Base-by-base conservation (phyloP, 2,797 vertebrate species). In the Intellagama lesueurii region DNA sequence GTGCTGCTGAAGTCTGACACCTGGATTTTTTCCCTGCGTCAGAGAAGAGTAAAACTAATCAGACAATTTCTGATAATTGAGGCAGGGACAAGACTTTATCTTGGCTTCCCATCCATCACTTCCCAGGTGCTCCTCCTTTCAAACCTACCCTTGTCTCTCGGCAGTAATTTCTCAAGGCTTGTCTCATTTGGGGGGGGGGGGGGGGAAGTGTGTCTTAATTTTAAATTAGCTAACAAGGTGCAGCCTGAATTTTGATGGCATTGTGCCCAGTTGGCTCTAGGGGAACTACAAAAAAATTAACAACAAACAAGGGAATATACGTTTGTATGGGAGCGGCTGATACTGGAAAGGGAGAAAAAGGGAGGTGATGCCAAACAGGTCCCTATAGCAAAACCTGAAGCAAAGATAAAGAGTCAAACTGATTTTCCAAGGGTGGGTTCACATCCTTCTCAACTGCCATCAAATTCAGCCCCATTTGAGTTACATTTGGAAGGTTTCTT, bases 61-160 rank as follows among this genome's bases (percentile, higher is more conserved):
- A 85, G 72, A 88, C 79, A 70, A 85, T 91, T 91, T 86, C 90
- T 91, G 72, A 86, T 91, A 91, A 88, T 88, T 88, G 77, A 88
- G 77, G 69, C 76, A n/a, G 76, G 81, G 86, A 85, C 82, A 85
- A 68, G 82, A 44, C 77, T 85, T 85, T 85, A 90, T 90, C 89
- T 87, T 78, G 26, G 40, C 30, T 83, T 66, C 35, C 81, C 86
- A 90, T 88, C 82, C 89, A 90, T 88, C 82, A 88, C n/a, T 75
- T 81, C 80, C 68, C 78, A 85, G 78, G 68, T 68, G 72, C 22
- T 91, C 81, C 28, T 56, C 28, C 60, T 91, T 85, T 88, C 78
- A 88, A 86, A 75, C 68, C 56, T 66, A n/a, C 70, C 70, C 70
- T 66, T 76, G 77, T 85, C 82, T 88, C 69, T 52, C 49, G 32